Base-by-base conservation (phyloP, 2,888 invertebrate genomes). In the Eulithis prunata region DNA sequence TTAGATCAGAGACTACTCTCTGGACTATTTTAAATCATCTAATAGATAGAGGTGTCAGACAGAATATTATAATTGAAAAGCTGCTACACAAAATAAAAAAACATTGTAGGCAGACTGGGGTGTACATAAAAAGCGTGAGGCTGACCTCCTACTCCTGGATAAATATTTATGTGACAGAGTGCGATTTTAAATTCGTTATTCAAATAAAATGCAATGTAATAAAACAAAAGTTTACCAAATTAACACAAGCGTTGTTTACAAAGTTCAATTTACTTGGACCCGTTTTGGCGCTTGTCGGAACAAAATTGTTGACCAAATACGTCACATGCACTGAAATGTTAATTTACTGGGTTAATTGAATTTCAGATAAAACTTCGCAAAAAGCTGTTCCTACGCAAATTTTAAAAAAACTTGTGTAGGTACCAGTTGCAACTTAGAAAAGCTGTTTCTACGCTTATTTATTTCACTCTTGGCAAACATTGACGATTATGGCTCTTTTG, bases 251-350 rank as follows among this genome's bases (percentile, higher is more conserved):
- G 41, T 46, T 53, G 47, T 52, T 32, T 41, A 53, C 41, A 57
- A 58, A 14, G 36, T 28, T 62, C 47, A 63, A 63, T 63, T 57
- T 57, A 52, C 59, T 57, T 60, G 60, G 47, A 54, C 62, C 49
- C 59, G 57, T 57, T 64, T 62, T 61, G 43, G 68, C 28, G 62
- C 62, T 64, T 65, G 70, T 75, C 45, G 56, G 71, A 71, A 67
- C 75, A 57, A 75, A 69, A 73, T 71, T 75, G 73, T 59, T 75
- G 73, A 73, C 59, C 52, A 57, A 60, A 57, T 43, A 58, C 21
- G 49, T 63, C 67, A 63, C 47, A 52, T 52, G 58, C 58, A 68
- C 45, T 52, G 62, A 64, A 61, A 64, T 61, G 64, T 68, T 61
- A 57, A 64, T 63, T 63, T 53, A 55, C 55, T 51, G 28, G 57